Evolutionary conservation across 2,797 vertebrate genomes (phyloP), one percentile per base, ranked within the genome.

Genomic region (Platalea minor): DNA sequence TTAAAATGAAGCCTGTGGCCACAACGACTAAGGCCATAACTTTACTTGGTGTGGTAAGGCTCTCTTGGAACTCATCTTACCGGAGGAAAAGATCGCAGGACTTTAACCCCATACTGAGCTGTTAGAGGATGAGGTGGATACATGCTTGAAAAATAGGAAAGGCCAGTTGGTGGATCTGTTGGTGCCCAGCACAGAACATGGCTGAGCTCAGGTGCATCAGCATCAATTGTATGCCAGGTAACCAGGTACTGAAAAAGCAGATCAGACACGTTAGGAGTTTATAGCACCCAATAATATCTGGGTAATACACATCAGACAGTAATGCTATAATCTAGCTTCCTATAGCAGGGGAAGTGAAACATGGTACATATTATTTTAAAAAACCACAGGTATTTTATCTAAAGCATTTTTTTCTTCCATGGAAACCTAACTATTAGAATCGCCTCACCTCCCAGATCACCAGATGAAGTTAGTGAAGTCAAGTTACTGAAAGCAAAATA

Each of bases 131-230:
- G 99, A 20, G 99, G 99, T 2, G 99, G 99, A 80, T 99, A 99
- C 99, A 99, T 98, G 98, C 99, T 99, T 96, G 99, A 99, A 96
- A 99, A 99, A 98, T 99, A 99, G 65, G 99, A 99, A 73, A 99
- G 98, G 28, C 99, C 99, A 0, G 99, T 99, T 61, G 99, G 99
- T 1, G 99, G 99, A 97, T 99, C 99, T 0, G 99, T 99, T 0
- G 99, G 98, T 7, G 99, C 99, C 99, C 99, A 99, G 88, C 99
- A 99, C 70, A 99, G 96, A 91, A 99, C 99, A 3, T 99, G 99
- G 93, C 99, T 99, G 91, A 99, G 98, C 96, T 99, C 99, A 0
- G 99, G 99, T 13, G 99, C 99, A 48, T 99, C 99, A 0, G 99
- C 99, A 13, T 99, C 99, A 3, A 99, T 99, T 0, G 99, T 99